Conservation (phyloP, 2,113 vertebrate genomes). For the Telmatochromis brichardi region DNA sequence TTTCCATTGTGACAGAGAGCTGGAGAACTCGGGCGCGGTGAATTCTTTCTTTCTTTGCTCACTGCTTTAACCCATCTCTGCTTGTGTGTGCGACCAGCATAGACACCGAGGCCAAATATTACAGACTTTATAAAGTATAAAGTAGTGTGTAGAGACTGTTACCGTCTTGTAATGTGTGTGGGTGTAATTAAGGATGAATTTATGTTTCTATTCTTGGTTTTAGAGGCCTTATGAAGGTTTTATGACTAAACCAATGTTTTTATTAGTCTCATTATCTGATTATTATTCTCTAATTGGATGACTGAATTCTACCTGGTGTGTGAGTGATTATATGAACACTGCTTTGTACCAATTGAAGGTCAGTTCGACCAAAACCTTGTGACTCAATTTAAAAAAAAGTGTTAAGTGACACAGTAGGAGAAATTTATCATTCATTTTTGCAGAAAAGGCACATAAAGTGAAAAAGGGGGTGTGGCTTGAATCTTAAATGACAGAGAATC, state of each 20-base stretch:
- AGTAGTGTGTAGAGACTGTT: not conserved
- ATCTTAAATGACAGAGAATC: not conserved
- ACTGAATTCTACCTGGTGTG: not conserved
- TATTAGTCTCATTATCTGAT: not conserved
- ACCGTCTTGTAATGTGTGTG: not conserved
- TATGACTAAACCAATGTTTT: not conserved
- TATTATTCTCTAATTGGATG: not conserved
- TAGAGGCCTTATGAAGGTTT: not conserved
- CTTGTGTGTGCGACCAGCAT: not conserved
- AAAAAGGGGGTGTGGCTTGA: not conserved
- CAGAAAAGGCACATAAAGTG: not conserved
- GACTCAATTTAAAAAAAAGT: not conserved
- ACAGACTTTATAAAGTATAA: not conserved
- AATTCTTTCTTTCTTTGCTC: not conserved
- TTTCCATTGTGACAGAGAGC: not conserved
- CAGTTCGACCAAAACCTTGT: not conserved
- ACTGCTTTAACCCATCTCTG: not conserved
- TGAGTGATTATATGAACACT: not conserved
- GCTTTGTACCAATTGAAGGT: not conserved
- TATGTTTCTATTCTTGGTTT: not conserved
- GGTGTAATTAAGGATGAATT: not conserved
- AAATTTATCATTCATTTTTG: not conserved
- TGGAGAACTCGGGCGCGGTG: not conserved
- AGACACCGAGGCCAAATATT: not conserved
- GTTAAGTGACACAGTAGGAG: not conserved